Percentiles rank a stretch among this genome's conserved stretches.
phyloP scores from a whole-genome alignment of 2,797 vertebrate species.

The Neoniphon sammara region DNA sequence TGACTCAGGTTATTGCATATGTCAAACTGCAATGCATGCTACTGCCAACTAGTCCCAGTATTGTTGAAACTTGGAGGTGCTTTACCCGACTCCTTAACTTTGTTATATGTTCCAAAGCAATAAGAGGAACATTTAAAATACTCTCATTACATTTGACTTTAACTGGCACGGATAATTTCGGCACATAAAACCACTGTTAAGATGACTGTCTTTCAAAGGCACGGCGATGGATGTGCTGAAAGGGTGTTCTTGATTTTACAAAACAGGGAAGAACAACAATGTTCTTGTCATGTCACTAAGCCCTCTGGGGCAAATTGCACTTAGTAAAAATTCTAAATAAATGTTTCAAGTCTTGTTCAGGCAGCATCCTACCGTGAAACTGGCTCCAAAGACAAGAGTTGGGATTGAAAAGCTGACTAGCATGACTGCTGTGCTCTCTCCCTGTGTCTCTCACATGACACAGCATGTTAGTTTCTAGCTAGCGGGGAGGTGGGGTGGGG shows the following conservation, averaged over 20 bases:
- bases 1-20: not conserved
- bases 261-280: conserved; percentile 40
- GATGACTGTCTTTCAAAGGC: conserved; percentile 50
- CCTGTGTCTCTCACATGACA: conserved; percentile 49
- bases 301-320: conserved; percentile 10
- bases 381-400: conserved; percentile 30
- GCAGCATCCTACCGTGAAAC: conserved; percentile 49
- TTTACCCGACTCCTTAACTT: not conserved
- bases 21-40: not conserved
- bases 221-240: conserved; percentile 41
- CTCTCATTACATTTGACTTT: conserved; percentile 43
- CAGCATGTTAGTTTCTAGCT: conserved; percentile 44
- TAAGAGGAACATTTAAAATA: conserved; percentile 32
- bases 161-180: conserved; percentile 58
- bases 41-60: not conserved
- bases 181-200: conserved; percentile 45
- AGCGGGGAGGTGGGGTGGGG: conserved; percentile 37
- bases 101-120: conserved; percentile 20
- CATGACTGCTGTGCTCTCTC: conserved; percentile 36
- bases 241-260: conserved; percentile 40
- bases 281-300: not conserved
- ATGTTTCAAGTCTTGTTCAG: conserved; percentile 71
- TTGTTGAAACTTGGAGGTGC: not conserved
- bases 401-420: conserved; percentile 45
- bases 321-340: conserved; percentile 5